A percentile compares a stretch with the other conserved stretches of the same genome.
These are phyloP conservation scores for Smittia sp. DNA, from an alignment of 2,888 invertebrate genomes.

Conservation along the genomic window DNA sequence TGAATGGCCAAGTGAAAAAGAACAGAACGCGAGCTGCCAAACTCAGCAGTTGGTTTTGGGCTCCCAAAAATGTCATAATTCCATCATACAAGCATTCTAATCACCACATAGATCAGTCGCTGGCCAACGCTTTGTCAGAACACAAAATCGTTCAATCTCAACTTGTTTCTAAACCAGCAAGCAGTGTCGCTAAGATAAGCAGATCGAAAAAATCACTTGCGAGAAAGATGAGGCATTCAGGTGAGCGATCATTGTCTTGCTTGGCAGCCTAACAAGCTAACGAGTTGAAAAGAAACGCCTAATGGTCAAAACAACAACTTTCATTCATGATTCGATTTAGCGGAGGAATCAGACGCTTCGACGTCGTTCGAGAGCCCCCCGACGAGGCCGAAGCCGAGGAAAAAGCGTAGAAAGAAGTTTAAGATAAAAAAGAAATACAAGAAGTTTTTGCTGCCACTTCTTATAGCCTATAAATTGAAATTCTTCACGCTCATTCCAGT, in stretches of 20 bases:
- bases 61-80: background rate
- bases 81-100: background rate
- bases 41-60: background rate
- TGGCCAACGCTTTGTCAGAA: background rate
- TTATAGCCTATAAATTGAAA: conserved; percentile 80
- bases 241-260: background rate
- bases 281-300: background rate
- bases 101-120: no score
- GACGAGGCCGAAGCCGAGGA: background rate
- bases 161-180: background rate
- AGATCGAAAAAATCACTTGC: background rate
- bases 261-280: background rate
- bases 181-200: background rate
- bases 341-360: background rate
- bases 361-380: no score
- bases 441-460: conserved; percentile 69
- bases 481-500: conserved; percentile 75
- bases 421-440: conserved; percentile 53
- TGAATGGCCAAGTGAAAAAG: no score
- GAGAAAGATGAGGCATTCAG: background rate
- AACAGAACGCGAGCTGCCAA: background rate
- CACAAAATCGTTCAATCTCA: background rate
- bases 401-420: conserved; percentile 8
- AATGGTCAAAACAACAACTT: background rate
- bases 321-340: background rate